phyloP scores from a whole-genome alignment of 1,140 invertebrate genomes.

The Gonioctena quinquepunctata region DNA sequence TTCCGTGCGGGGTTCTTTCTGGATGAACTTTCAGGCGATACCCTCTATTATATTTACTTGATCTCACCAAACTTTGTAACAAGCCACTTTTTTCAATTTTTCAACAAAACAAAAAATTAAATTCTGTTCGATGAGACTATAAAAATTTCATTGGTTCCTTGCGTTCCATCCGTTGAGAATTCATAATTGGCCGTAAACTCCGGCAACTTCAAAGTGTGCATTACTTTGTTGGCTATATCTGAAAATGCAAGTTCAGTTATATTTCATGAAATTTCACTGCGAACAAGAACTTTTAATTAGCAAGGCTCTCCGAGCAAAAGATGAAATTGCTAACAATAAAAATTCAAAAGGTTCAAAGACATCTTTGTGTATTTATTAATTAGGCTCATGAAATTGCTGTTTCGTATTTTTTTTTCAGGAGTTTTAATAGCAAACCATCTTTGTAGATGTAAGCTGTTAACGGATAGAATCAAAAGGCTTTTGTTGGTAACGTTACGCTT shows the following conservation, averaged over 20 bases:
- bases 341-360: slow-evolving; percentile 8
- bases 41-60: too few relatives aligned
- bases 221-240: neutral
- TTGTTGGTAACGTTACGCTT: neutral
- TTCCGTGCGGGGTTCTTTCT: too few relatives aligned
- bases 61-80: too few relatives aligned
- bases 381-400: neutral
- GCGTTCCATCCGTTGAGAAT: neutral
- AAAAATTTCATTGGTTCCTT: neutral
- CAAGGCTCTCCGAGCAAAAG: neutral
- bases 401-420: neutral
- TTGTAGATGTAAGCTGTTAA: neutral
- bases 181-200: neutral
- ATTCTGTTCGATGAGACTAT: too few relatives aligned
- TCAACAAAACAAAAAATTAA: too few relatives aligned
- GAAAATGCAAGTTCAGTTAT: neutral
- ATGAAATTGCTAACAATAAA: slow-evolving; percentile 5
- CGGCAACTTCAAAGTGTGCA: neutral
- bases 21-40: too few relatives aligned
- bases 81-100: too few relatives aligned
- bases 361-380: slow-evolving; percentile 12
- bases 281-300: slow-evolving; percentile 9
- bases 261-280: neutral
- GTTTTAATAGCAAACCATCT: neutral
- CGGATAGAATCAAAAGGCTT: neutral